Evolutionary conservation across 2,888 invertebrate genomes (phyloP).

Genomic region (Andrena hattorfiana): DNA sequence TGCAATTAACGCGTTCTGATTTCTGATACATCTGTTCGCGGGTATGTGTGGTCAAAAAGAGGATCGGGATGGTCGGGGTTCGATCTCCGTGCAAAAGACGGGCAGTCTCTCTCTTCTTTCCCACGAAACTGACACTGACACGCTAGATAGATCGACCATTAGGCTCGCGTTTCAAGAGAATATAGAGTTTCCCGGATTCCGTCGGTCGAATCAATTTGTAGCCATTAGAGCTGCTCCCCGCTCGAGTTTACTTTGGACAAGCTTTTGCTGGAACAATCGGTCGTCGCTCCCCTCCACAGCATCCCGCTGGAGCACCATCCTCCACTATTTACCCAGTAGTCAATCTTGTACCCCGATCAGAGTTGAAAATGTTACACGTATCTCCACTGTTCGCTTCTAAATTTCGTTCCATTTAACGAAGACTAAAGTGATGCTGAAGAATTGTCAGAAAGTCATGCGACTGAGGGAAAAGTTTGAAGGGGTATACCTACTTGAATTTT

Average conservation of each 20-base stretch:
- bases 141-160: conserved; percentile 84
- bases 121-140: conserved; percentile 81
- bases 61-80: conserved; percentile 29
- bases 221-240: conserved; percentile 78
- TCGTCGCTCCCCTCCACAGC: conserved; percentile 23
- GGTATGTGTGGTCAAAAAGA: not conserved
- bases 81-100: conserved; percentile 44
- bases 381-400: conserved; percentile 5
- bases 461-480: too few relatives aligned
- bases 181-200: conserved; percentile 83
- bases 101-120: conserved; percentile 70
- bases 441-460: not conserved
- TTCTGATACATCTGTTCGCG: not conserved
- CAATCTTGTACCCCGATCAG: conserved; percentile 44
- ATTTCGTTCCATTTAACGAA: not conserved
- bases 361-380: conserved; percentile 13
- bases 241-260: conserved; percentile 70
- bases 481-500: too few relatives aligned
- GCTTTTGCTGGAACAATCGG: conserved; percentile 65
- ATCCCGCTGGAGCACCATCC: conserved; percentile 9
- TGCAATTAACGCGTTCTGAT: not conserved
- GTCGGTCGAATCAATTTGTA: conserved; percentile 84
- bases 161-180: conserved; percentile 80
- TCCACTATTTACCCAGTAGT: conserved; percentile 43
- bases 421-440: not conserved